Conservation (phyloP, 1,140 invertebrate genomes). For the Tetraneura akinire region DNA sequence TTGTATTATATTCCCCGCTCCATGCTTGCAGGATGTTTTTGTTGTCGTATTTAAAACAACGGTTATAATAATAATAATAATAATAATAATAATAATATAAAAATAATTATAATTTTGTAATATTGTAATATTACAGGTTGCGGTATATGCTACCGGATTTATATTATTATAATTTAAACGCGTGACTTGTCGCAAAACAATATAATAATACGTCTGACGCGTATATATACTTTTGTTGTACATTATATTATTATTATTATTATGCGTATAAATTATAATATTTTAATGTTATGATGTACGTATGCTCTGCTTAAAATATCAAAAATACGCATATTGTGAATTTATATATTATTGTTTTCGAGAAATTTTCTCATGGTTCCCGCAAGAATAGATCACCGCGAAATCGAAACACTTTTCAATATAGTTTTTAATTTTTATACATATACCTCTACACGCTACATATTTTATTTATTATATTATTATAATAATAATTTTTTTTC, state of each 20-base stretch:
- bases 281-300: too few relatives aligned
- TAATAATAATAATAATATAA: too few relatives aligned
- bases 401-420: background rate
- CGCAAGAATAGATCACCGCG: background rate
- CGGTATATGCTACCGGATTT: background rate
- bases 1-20: too few relatives aligned
- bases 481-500: background rate
- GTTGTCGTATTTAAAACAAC: background rate
- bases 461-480: too few relatives aligned
- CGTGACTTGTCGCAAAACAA: constrained; percentile 37
- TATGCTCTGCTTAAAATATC: too few relatives aligned
- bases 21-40: background rate
- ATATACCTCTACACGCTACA: too few relatives aligned
- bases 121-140: background rate
- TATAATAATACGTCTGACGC: constrained; percentile 9
- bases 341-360: background rate
- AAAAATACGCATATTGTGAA: too few relatives aligned
- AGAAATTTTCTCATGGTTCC: background rate
- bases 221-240: background rate
- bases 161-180: constrained; percentile 40
- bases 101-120: too few relatives aligned
- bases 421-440: background rate
- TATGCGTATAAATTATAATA: too few relatives aligned
- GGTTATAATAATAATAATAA: too few relatives aligned
- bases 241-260: too few relatives aligned